Evolutionary conservation across 1,140 invertebrate genomes (phyloP).

Genomic region (Dreissena polymorpha): DNA sequence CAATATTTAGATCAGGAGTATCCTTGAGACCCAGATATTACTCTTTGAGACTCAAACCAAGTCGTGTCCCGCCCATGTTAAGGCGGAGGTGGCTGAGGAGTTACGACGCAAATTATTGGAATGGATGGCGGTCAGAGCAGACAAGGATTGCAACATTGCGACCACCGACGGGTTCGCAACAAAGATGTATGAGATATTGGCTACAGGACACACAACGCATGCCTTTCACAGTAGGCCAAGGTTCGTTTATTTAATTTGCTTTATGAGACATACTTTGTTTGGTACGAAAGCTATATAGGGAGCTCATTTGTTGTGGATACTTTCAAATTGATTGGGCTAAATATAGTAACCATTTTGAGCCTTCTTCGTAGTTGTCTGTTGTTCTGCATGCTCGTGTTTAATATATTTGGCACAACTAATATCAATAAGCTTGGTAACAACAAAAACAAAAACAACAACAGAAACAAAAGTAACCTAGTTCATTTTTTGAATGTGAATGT

Average conservation of each 20-base stretch:
- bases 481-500: too few species aligned
- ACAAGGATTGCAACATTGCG: background rate
- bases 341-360: too few species aligned
- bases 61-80: background rate
- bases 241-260: background rate
- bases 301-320: too few species aligned
- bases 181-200: slow-evolving; percentile 9
- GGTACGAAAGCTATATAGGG: too few species aligned
- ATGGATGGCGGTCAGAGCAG: background rate
- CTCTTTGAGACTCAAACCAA: background rate
- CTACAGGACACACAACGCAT: background rate
- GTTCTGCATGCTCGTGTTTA: too few species aligned
- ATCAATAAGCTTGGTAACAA: too few species aligned
- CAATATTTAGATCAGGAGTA: background rate
- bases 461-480: too few species aligned
- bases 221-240: background rate
- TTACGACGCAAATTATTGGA: background rate
- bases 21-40: slow-evolving; percentile 5
- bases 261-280: too few species aligned
- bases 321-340: too few species aligned
- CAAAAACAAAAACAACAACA: too few species aligned
- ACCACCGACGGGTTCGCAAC: background rate
- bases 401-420: too few species aligned
- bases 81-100: background rate
- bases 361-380: too few species aligned